phyloP scores from a whole-genome alignment of 2,113 vertebrate genomes.

The Otus sunia region DNA sequence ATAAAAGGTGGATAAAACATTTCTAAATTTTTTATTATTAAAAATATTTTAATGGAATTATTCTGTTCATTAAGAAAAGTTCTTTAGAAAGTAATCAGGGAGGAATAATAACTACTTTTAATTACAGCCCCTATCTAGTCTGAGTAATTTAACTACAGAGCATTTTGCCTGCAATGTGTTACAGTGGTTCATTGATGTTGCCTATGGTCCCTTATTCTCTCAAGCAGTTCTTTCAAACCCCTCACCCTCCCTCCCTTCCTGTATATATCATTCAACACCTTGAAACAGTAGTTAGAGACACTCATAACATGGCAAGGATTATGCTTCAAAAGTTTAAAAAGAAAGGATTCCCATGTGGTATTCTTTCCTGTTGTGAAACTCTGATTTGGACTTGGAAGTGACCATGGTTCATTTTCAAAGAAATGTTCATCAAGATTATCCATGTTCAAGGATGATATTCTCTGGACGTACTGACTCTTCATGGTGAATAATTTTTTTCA shows the following conservation, averaged over 20 bases:
- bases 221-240: neutral
- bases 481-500: neutral
- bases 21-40: neutral
- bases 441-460: neutral
- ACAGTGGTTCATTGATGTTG: neutral
- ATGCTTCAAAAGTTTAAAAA: neutral
- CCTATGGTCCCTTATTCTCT: neutral
- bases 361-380: neutral
- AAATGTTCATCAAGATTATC: neutral
- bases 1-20: neutral
- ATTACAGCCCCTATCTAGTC: neutral
- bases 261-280: constrained; percentile 1
- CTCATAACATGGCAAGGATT: neutral
- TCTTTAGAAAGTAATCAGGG: neutral
- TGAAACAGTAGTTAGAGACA: neutral
- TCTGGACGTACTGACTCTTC: neutral
- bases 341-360: neutral
- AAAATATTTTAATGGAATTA: neutral
- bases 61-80: neutral
- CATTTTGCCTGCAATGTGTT: neutral
- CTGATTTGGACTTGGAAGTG: neutral
- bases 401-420: neutral
- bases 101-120: neutral
- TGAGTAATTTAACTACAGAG: constrained; percentile 6
- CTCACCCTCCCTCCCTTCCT: neutral